Evolutionary conservation across 2,113 vertebrate genomes (phyloP).

Genomic region (Galemys pyrenaicus): DNA sequence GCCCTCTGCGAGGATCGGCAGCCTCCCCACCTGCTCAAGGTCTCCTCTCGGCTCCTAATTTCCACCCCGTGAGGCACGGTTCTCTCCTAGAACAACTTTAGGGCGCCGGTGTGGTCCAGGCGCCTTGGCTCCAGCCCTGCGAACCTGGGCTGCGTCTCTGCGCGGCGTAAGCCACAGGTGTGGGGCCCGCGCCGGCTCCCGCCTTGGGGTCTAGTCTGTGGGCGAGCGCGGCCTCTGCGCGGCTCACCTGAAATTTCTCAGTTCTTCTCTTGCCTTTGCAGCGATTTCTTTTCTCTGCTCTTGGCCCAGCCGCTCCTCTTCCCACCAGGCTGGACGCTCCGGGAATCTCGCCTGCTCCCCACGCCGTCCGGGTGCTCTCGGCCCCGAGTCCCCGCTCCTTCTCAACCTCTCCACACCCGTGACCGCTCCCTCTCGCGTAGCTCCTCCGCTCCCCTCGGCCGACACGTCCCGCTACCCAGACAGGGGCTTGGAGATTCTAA

Average conservation of each 20-base stretch:
- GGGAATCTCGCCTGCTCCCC: neutral
- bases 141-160: neutral
- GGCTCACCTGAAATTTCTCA: neutral
- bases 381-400: neutral
- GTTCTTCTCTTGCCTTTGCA: neutral
- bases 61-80: neutral
- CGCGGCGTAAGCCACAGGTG: constrained; percentile 35
- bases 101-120: no score
- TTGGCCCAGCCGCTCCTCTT: neutral
- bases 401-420: neutral
- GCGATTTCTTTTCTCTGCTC: neutral
- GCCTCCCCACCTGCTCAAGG: neutral
- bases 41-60: neutral
- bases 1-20: neutral
- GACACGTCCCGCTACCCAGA: neutral
- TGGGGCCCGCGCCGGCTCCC: neutral
- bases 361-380: neutral
- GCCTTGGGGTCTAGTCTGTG: neutral
- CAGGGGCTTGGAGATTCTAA: accelerated
- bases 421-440: neutral
- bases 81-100: neutral
- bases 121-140: accelerated
- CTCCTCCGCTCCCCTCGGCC: neutral
- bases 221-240: neutral
- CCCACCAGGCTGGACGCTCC: neutral